phyloP scores from a whole-genome alignment of 2,797 vertebrate genomes.

The Centropyge bicolor region DNA sequence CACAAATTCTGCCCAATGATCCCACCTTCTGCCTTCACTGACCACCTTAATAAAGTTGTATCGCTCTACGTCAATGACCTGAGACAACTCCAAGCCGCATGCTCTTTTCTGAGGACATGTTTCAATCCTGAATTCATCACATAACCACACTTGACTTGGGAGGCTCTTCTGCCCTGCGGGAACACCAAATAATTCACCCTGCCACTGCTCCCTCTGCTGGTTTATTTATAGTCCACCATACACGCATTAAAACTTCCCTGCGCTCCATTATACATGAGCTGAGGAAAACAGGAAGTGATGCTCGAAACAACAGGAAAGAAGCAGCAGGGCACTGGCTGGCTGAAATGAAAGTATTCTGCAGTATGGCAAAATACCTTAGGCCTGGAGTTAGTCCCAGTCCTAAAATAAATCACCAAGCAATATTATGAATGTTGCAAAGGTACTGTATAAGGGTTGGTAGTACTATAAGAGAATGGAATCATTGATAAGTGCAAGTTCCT shows the following conservation, averaged over 20 bases:
- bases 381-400: not conserved
- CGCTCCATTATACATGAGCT: slow-evolving; percentile 69
- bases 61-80: slow-evolving; percentile 19
- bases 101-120: slow-evolving; percentile 36
- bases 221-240: slow-evolving; percentile 75
- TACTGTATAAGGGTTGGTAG: slow-evolving; percentile 8
- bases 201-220: slow-evolving; percentile 73
- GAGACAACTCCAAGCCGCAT: slow-evolving; percentile 28
- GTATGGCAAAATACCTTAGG: not conserved
- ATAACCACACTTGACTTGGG: slow-evolving; percentile 55
- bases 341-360: slow-evolving; percentile 19
- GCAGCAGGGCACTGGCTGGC: not conserved
- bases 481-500: slow-evolving; percentile 55
- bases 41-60: not conserved
- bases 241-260: slow-evolving; percentile 57
- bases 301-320: slow-evolving; percentile 65
- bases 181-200: slow-evolving; percentile 76
- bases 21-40: not conserved
- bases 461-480: slow-evolving; percentile 33
- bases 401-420: slow-evolving; percentile 12
- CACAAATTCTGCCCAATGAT: not conserved
- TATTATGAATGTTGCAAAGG: slow-evolving; percentile 10
- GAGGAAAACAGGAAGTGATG: slow-evolving; percentile 72
- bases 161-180: slow-evolving; percentile 58
- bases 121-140: slow-evolving; percentile 47